Percentiles rank a stretch among this genome's conserved stretches.
Evolutionary conservation across 2,113 vertebrate genomes (phyloP).

Genomic region (Poicephalus gulielmi): DNA sequence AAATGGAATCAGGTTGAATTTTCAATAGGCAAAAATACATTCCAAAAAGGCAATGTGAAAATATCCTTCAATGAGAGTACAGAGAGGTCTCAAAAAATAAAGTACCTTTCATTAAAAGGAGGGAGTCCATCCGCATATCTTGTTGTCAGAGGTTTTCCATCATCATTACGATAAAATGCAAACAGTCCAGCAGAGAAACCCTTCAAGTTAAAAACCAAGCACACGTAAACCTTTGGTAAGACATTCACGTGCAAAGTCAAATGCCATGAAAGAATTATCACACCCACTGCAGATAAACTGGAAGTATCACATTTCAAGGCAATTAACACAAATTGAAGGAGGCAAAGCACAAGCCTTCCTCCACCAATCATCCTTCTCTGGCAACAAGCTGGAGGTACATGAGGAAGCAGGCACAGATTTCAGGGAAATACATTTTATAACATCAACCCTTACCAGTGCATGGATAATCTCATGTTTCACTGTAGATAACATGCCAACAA

Average conservation of each 20-base stretch:
- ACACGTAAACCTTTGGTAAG: not conserved
- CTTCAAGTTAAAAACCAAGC: slow-evolving; percentile 68
- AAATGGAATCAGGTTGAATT: not conserved
- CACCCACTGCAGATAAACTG: not conserved
- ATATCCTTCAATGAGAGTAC: not conserved
- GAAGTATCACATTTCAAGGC: not conserved
- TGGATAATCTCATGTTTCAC: slow-evolving; percentile 98
- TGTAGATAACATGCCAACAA: slow-evolving; percentile 93
- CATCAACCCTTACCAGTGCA: slow-evolving; percentile 83
- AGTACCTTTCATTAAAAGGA: slow-evolving; percentile 91
- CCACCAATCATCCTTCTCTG: not conserved
- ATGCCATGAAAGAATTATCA: not conserved
- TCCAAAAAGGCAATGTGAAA: not conserved
- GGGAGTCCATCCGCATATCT: slow-evolving; percentile 91
- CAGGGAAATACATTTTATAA: not conserved
- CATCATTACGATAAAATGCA: slow-evolving; percentile 92
- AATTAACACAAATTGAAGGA: not conserved
- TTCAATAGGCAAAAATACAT: not conserved
- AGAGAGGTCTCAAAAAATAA: not conserved
- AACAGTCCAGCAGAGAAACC: slow-evolving; percentile 97
- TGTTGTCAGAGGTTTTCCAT: slow-evolving; percentile 90
- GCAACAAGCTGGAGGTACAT: not conserved
- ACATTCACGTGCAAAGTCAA: not conserved
- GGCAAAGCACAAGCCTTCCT: not conserved
- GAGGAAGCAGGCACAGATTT: not conserved